These are phyloP conservation scores for Drosophila meridionalis DNA, from an alignment of 2,888 invertebrate genomes.

Conservation along the genomic window DNA sequence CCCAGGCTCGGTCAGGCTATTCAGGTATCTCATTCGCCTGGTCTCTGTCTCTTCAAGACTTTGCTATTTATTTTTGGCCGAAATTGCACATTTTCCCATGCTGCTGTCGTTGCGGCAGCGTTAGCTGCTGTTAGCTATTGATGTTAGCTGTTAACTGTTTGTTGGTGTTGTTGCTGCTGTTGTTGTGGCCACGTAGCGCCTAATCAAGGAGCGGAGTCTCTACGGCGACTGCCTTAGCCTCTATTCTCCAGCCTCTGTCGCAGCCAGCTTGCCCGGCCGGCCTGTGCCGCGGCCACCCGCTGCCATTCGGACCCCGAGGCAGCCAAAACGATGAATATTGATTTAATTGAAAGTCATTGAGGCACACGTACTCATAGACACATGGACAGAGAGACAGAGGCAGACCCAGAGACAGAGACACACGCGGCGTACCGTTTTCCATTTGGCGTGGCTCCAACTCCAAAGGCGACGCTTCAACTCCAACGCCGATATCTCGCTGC, in stretches of 20 bases:
- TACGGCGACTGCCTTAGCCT: conserved; percentile 41
- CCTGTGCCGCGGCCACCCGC: conserved; percentile 61
- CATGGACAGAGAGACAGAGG: conserved; percentile 10
- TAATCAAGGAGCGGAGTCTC: conserved; percentile 75
- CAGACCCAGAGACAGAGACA: conserved; percentile 15
- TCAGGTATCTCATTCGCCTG: conserved; percentile 37
- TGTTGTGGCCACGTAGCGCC: conserved; percentile 61
- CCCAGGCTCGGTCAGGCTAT: conserved; percentile 70
- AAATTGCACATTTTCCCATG: conserved; percentile 84
- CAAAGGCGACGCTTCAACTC: conserved; percentile 46
- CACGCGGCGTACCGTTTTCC: conserved; percentile 50
- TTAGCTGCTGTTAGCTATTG: conserved; percentile 38
- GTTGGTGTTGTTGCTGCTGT: conserved; percentile 33
- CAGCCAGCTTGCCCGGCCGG: conserved; percentile 34
- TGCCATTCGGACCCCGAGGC: conserved; percentile 75
- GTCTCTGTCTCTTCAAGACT: conserved; percentile 59
- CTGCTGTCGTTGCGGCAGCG: conserved; percentile 50
- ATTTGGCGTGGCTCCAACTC: conserved; percentile 71
- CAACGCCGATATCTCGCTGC: conserved; percentile 47
- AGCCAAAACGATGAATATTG: conserved; percentile 82
- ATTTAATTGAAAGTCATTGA: conserved; percentile 83
- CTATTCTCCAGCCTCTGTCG: conserved; percentile 25
- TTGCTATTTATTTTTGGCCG: conserved; percentile 77
- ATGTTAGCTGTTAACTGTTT: conserved; percentile 35
- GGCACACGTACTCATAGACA: conserved; percentile 71